A percentile compares a stretch with the other conserved stretches of the same genome.
phyloP scores from a whole-genome alignment of 2,888 invertebrate species.

The Gortyna flavago region DNA sequence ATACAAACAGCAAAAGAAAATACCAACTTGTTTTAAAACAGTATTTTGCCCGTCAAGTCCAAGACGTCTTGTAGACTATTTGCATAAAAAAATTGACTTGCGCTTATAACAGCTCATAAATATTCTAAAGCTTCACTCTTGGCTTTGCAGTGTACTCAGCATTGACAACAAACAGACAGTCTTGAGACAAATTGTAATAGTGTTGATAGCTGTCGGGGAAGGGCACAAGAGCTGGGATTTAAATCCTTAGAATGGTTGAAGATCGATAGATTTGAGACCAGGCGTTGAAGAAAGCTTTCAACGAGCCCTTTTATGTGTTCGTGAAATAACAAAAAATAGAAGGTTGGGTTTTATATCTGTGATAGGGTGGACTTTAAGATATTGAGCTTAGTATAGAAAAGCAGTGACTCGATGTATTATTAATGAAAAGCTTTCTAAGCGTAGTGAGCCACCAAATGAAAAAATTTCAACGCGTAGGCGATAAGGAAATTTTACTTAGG shows the following conservation, averaged over 20 bases:
- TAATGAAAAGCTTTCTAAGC: conserved; percentile 2
- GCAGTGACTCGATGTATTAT: not conserved
- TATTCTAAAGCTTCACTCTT: conserved; percentile 49
- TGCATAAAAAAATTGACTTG: conserved; percentile 48
- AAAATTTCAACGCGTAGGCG: not conserved
- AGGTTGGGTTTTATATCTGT: conserved; percentile 13
- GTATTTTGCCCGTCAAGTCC: conserved; percentile 22
- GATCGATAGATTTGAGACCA: conserved; percentile 60
- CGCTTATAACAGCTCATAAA: conserved; percentile 50
- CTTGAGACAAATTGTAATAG: conserved; percentile 38
- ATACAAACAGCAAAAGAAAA: conserved; percentile 27
- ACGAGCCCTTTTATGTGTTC: conserved; percentile 29
- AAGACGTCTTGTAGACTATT: conserved; percentile 27
- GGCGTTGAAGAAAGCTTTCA: conserved; percentile 52
- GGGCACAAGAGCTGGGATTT: conserved; percentile 29
- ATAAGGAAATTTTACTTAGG: not conserved
- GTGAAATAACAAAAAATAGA: conserved; percentile 34
- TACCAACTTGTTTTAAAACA: conserved; percentile 14
- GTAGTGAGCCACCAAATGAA: not conserved
- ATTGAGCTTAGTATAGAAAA: not conserved
- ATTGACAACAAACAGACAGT: conserved; percentile 50
- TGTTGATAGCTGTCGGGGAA: conserved; percentile 41
- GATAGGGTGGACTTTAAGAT: not conserved
- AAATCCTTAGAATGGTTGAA: conserved; percentile 37
- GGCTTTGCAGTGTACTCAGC: conserved; percentile 25